A percentile compares a stretch with the other conserved stretches of the same genome.
Evolutionary conservation across 2,888 invertebrate genomes (phyloP).

Genomic region (Archips crataeganus): DNA sequence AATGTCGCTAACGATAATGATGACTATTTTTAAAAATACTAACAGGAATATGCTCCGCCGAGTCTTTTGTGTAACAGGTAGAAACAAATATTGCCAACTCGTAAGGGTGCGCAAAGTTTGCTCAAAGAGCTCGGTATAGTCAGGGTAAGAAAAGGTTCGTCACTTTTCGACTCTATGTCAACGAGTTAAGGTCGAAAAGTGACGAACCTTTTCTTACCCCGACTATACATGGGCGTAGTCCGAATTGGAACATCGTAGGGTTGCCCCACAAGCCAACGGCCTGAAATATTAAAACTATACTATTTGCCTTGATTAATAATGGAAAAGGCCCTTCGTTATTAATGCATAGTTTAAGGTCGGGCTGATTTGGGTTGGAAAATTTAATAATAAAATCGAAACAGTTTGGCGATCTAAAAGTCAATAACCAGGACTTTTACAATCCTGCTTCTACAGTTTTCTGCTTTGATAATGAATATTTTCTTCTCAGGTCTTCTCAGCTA

Average conservation of each 20-base stretch:
- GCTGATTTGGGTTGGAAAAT: conserved; percentile 13
- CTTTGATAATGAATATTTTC: too few species aligned
- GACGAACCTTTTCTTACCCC: too few species aligned
- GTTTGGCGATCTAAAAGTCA: too few species aligned
- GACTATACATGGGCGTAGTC: conserved; percentile 16
- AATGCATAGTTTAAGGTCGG: conserved; percentile 15
- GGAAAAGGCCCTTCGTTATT: conserved; percentile 15
- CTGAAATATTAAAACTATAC: conserved; percentile 19
- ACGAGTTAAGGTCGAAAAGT: too few species aligned
- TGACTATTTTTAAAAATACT: not conserved
- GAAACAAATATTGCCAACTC: not conserved
- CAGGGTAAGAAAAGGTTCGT: too few species aligned
- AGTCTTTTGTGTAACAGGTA: conserved; percentile 5
- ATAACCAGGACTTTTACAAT: too few species aligned
- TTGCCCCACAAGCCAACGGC: conserved; percentile 2
- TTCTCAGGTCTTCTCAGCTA: too few species aligned
- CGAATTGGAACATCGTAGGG: conserved; percentile 14
- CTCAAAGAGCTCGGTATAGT: conserved; percentile 28
- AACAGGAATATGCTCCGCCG: not conserved
- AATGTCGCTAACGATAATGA: too few species aligned
- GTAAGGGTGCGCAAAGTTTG: conserved; percentile 20
- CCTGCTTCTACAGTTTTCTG: too few species aligned
- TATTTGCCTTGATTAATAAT: conserved; percentile 27
- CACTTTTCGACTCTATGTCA: too few species aligned
- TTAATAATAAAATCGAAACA: not conserved